These are phyloP conservation scores for Drosophila truncata DNA, from an alignment of 1,140 invertebrate species.

Conservation along the genomic window DNA sequence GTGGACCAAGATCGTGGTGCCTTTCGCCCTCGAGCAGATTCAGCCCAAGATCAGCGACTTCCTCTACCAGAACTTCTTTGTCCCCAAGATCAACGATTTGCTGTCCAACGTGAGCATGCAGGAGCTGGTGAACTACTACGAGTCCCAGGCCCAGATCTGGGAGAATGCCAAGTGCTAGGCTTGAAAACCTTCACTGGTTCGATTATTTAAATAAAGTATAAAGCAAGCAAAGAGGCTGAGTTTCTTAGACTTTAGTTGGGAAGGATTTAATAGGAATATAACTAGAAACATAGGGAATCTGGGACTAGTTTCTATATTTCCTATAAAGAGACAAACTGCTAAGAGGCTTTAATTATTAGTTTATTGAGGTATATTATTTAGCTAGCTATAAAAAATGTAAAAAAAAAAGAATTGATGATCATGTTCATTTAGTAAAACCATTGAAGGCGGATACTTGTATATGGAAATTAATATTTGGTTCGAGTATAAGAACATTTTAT, in stretches of 20 bases:
- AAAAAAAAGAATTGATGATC: no score
- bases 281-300: no score
- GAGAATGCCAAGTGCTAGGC: conserved; percentile 25
- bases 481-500: no score
- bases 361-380: not conserved
- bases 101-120: conserved; percentile 31
- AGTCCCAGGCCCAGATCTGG: conserved; percentile 14
- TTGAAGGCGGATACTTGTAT: not conserved
- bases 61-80: conserved; percentile 30
- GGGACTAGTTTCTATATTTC: no score
- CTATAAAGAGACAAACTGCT: not conserved
- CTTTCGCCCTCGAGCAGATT: conserved; percentile 39
- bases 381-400: not conserved
- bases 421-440: not conserved
- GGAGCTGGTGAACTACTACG: conserved; percentile 37
- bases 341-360: not conserved
- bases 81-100: conserved; percentile 45
- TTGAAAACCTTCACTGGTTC: not conserved
- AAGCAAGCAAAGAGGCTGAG: not conserved
- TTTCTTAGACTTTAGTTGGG: not conserved
- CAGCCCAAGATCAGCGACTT: conserved; percentile 37
- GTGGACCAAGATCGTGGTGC: not conserved
- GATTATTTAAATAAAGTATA: not conserved
- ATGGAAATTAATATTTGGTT: no score
- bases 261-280: not conserved